Evolutionary conservation across 2,113 vertebrate species (phyloP).

Genomic region (Mirounga angustirostris): DNA sequence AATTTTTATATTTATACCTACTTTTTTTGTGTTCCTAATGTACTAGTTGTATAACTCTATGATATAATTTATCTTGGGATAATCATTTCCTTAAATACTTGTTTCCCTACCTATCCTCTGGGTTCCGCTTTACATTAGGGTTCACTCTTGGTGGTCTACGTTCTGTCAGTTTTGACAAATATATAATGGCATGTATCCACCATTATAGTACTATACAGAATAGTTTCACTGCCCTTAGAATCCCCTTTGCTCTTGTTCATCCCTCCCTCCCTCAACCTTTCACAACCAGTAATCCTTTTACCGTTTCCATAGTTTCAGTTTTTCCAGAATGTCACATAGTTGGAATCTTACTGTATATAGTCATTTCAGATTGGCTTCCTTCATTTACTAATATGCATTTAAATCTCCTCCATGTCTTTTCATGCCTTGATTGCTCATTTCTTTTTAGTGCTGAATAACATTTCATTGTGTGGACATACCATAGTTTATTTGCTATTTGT

Average conservation of each 20-base stretch:
- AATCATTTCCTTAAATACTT: slow-evolving; percentile 48
- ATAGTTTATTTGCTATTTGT: neutral
- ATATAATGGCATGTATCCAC: neutral
- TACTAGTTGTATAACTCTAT: neutral
- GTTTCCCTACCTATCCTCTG: neutral
- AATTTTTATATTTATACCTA: neutral
- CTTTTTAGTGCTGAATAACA: neutral
- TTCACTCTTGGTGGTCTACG: neutral
- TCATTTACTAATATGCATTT: neutral
- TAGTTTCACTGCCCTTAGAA: neutral
- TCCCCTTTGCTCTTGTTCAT: neutral
- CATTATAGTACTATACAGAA: neutral
- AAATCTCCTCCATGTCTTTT: neutral
- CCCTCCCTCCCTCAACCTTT: neutral
- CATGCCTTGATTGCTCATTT: neutral
- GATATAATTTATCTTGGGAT: slow-evolving; percentile 26
- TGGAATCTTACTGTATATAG: neutral
- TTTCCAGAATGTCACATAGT: neutral
- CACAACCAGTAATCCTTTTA: neutral
- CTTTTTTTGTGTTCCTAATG: neutral
- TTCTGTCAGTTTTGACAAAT: neutral
- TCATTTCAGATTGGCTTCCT: neutral
- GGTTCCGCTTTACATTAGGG: neutral
- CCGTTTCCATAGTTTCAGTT: neutral
- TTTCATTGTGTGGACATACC: neutral